phyloP scores from a whole-genome alignment of 2,888 invertebrate species.

The Leptopilina drosophilae region DNA sequence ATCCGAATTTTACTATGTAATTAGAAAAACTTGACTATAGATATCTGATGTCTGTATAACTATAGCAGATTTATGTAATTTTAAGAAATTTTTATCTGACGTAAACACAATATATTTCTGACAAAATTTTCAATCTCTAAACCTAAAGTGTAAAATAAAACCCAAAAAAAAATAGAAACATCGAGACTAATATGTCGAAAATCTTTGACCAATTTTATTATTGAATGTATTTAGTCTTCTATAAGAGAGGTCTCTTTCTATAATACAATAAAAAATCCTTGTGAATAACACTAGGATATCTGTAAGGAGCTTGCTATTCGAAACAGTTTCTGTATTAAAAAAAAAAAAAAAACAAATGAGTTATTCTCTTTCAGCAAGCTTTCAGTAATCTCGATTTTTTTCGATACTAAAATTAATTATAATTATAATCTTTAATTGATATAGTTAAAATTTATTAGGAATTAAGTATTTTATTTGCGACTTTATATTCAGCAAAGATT shows the following conservation, averaged over 20 bases:
- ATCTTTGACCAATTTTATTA: conserved; percentile 58
- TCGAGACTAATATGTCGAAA: conserved; percentile 16
- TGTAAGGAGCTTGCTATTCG: background rate
- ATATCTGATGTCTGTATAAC: conserved; percentile 36
- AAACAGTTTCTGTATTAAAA: background rate
- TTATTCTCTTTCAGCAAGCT: background rate
- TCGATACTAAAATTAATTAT: background rate
- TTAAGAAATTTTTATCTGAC: conserved; percentile 10
- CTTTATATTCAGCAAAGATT: background rate
- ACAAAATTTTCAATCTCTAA: conserved; percentile 1
- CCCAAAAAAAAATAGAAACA: background rate
- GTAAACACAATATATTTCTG: conserved; percentile 37
- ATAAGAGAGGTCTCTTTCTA: background rate
- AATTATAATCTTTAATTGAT: too few relatives aligned
- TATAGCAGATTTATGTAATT: conserved; percentile 2
- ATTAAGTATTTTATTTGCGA: background rate
- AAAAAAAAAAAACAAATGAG: background rate
- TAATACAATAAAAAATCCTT: conserved; percentile 40
- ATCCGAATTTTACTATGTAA: conserved; percentile 20
- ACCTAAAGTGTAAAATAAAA: conserved; percentile 6
- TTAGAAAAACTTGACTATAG: conserved; percentile 14
- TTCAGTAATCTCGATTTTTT: background rate
- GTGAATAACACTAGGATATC: conserved; percentile 38
- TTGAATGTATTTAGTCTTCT: conserved; percentile 44
- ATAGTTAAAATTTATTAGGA: background rate